A percentile compares a stretch with the other conserved stretches of the same genome.
These are phyloP conservation scores for Ornithoptera alexandrae DNA, from an alignment of 2,888 invertebrate species.

Conservation along the genomic window DNA sequence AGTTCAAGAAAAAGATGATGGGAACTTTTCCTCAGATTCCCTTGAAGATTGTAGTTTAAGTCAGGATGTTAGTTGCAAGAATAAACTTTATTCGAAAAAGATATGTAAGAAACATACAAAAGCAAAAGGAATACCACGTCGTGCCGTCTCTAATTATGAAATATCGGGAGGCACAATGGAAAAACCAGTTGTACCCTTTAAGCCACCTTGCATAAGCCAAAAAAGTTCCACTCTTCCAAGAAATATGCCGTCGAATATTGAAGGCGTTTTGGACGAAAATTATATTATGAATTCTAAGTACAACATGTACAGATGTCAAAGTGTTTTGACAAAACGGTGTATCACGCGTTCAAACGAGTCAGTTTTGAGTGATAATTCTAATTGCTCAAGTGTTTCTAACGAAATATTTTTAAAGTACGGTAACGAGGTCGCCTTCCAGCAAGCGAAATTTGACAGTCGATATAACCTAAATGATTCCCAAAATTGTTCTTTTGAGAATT, in stretches of 20 bases:
- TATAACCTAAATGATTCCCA: slow-evolving; percentile 75
- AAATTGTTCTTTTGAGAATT: slow-evolving; percentile 71
- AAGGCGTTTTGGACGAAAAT: slow-evolving; percentile 77
- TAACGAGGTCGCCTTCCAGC: slow-evolving; percentile 74
- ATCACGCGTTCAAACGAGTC: slow-evolving; percentile 81
- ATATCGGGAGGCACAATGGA: slow-evolving; percentile 77
- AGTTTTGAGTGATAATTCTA: slow-evolving; percentile 73
- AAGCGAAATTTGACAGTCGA: slow-evolving; percentile 67
- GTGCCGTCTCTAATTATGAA: slow-evolving; percentile 89
- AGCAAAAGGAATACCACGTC: slow-evolving; percentile 75
- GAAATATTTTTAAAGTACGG: slow-evolving; percentile 76
- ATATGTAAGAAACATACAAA: slow-evolving; percentile 78
- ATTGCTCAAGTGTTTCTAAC: slow-evolving; percentile 74
- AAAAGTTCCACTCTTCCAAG: slow-evolving; percentile 75
- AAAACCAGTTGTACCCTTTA: slow-evolving; percentile 63
- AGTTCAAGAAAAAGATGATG: slow-evolving; percentile 77
- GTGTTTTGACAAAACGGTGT: slow-evolving; percentile 76
- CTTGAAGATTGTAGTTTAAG: slow-evolving; percentile 85
- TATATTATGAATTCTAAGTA: slow-evolving; percentile 38
- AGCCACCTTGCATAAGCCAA: slow-evolving; percentile 62
- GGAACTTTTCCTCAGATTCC: slow-evolving; percentile 89
- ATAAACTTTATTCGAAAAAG: slow-evolving; percentile 75
- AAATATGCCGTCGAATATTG: slow-evolving; percentile 76
- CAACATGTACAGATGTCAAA: slow-evolving; percentile 71
- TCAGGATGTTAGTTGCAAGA: slow-evolving; percentile 74